Base-by-base conservation (phyloP, 2,113 vertebrate species). In the Pygoscelis antarcticus region DNA sequence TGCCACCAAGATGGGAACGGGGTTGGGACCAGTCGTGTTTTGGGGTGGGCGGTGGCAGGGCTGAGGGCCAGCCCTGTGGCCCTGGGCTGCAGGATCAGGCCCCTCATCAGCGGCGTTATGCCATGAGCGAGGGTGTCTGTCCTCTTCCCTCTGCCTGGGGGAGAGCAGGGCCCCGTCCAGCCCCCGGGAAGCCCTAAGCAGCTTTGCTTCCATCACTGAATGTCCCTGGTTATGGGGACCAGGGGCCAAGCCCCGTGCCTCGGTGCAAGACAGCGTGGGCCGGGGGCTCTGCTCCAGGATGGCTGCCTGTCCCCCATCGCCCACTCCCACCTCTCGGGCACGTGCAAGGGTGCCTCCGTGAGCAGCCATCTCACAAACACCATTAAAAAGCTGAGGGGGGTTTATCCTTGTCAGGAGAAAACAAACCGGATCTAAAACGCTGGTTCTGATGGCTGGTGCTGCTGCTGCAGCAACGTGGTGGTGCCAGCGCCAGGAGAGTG, bases 321-420 rank as follows among this genome's bases (percentile, higher is more conserved):
- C 26, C 34, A 0, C 29, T 74, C 46, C 75, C 65, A 34, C 46
- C 22, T 30, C 64, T 36, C 2, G 14, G 46, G 32, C 1, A 12
- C 0, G 0, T 8, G 7, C 22, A 21, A 34, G 9, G 74, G 21
- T 69, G 9, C 42, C 42, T 54, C 36, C 2, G 1, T 0, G 58
- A 69, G 74, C 36, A 64, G 29, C 29, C 17, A 2, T 12, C 54
- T 71, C 51, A 32, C 54, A 10, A 30, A 65, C 47, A 86, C 54
- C 69, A 84, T 81, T 93, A 75, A 93, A 93, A 57, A 17, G 47
- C 80, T 38, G 57, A 82, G 65, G 70, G 61, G 60, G 69, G 13
- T 27, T 90, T 75, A 30, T 22, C 54, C 16, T 14, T 6, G 7
- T 51, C 36, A 19, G 36, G 62, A 85, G 20, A 30, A 64, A 46